Evolutionary conservation across 2,888 invertebrate species (phyloP).

Genomic region (Lasioglossum pauxillum): DNA sequence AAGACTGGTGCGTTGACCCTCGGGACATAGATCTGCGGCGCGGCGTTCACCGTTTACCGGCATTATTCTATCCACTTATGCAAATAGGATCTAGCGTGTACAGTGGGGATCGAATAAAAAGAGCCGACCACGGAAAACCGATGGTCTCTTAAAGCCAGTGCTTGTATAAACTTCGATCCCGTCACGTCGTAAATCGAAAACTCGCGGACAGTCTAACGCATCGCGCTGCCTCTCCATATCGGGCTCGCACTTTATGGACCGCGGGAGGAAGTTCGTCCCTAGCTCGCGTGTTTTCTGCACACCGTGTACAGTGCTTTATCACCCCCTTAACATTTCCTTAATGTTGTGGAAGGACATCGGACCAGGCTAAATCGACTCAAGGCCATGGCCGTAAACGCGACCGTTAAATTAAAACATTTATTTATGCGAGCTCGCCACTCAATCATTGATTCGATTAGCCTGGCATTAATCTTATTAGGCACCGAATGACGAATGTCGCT

Average conservation of each 20-base stretch:
- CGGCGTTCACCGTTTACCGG: slow-evolving; percentile 54
- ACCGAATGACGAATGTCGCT: not conserved
- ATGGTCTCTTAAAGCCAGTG: slow-evolving; percentile 64
- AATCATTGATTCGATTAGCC: not conserved
- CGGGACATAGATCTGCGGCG: not conserved
- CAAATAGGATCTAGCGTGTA: slow-evolving; percentile 62
- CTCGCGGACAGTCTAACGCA: slow-evolving; percentile 72
- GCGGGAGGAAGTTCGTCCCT: slow-evolving; percentile 32
- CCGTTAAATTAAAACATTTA: slow-evolving; percentile 27
- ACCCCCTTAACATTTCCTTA: slow-evolving; percentile 65
- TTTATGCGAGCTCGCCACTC: slow-evolving; percentile 3
- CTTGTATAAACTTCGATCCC: slow-evolving; percentile 72
- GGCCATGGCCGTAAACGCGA: not conserved
- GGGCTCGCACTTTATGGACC: slow-evolving; percentile 65
- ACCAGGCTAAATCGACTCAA: slow-evolving; percentile 11
- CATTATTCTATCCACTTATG: slow-evolving; percentile 73
- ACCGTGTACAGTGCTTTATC: slow-evolving; percentile 57
- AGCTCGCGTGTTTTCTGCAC: slow-evolving; percentile 50
- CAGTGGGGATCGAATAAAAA: slow-evolving; percentile 49
- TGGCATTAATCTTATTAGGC: not conserved
- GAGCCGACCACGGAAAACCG: slow-evolving; percentile 64
- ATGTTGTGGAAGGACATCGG: slow-evolving; percentile 47
- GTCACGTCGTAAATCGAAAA: slow-evolving; percentile 72
- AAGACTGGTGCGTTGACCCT: slow-evolving; percentile 36
- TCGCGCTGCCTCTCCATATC: slow-evolving; percentile 67